Conservation (phyloP, 2,113 vertebrate genomes). For the Sylvilagus bachmani region DNA sequence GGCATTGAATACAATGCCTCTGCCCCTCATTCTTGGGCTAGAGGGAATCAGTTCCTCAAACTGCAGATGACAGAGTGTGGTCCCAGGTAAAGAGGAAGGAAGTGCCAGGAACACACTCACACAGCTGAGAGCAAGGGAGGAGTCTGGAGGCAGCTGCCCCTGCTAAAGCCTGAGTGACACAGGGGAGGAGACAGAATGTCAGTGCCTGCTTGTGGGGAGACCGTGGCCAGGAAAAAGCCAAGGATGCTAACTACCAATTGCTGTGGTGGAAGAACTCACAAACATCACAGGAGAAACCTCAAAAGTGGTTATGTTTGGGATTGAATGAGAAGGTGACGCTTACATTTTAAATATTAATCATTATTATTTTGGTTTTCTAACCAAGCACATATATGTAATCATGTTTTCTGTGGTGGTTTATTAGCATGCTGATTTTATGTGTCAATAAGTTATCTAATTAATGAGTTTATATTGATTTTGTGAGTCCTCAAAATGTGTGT, state of each 20-base stretch:
- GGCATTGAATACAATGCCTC: background rate
- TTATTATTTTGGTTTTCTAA: background rate
- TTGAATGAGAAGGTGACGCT: background rate
- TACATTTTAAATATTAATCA: background rate
- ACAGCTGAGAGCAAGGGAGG: background rate
- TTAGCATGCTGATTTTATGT: background rate
- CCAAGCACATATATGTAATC: background rate
- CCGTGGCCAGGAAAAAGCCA: too few species aligned
- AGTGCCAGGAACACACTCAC: background rate
- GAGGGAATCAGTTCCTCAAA: background rate
- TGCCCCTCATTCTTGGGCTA: background rate
- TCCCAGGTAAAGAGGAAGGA: background rate
- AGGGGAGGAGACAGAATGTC: background rate
- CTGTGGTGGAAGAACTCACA: background rate
- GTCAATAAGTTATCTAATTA: background rate
- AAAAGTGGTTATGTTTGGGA: background rate
- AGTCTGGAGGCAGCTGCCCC: background rate
- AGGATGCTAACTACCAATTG: background rate
- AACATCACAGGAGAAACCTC: background rate
- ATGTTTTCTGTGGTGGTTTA: background rate
- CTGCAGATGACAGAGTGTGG: background rate
- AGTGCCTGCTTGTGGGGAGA: too few species aligned
- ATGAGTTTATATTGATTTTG: background rate
- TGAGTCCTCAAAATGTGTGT: background rate
- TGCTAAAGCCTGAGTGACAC: rapidly evolving